Base-by-base conservation (phyloP, 2,797 vertebrate species). In the Artibeus lituratus region DNA sequence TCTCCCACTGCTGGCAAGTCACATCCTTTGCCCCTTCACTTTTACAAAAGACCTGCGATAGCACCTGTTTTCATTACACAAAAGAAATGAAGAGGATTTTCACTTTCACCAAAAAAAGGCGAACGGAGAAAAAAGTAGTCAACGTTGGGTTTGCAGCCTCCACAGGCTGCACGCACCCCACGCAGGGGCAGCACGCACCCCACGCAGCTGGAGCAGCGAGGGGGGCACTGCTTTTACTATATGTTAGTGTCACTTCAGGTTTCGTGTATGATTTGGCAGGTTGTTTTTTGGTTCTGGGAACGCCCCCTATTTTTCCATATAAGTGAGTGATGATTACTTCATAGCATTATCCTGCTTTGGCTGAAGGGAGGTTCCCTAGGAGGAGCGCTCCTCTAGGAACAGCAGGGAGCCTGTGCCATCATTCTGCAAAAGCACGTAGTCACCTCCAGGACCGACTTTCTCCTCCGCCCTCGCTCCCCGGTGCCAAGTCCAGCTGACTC, bases 361-460 rank as follows among this genome's bases (percentile, higher is more conserved):
- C 55, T 62, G 21, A 21, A 16, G 53, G 37, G 6, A 32, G 49
- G 26, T 32, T 44, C 29, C 35, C 39, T 35, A 3, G 32, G 78
- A 80, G 37, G 69, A 42, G 26, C 9, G 2, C 32, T 7, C 53
- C 11, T 0, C 15, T 1, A 7, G 5, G 9, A 24, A 59, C 8
- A 29, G 53, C 77, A 7, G 24, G 24, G 22, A 7, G 10, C 2
- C 55, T 0, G 26, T 11, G 14, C 44, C 39, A 7, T 32, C 32
- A 1, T 29, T 29, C 7, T 29, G 57, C 26, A 69, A 2, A 7
- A 16, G 53, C 42, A 4, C 0, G 0, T 24, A 77, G 9, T 19
- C 53, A 22, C 47, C n/a, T 0, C 4, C 2, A 44, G 69, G n/a
- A 72, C 47, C 44, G 2, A 3, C 11, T 53, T 35, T 29, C 32